Conservation (phyloP, 2,113 vertebrate species). For the Cinclus mexicanus region DNA sequence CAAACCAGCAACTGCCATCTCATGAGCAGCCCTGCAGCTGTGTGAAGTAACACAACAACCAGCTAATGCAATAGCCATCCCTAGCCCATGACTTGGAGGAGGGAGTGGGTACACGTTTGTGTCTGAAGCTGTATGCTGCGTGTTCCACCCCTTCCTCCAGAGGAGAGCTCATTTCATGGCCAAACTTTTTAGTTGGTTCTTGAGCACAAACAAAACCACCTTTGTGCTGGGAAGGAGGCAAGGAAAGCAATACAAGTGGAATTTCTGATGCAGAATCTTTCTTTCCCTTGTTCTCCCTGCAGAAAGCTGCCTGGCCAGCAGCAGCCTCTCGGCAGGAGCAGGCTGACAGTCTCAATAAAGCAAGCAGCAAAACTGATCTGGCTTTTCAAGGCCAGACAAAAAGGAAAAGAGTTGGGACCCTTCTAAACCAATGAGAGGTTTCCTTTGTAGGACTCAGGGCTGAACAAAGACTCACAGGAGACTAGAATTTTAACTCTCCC, state of each 20-base stretch:
- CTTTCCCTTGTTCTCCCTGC: background rate
- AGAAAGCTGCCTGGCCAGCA: constrained; percentile 7
- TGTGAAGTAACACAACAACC: background rate
- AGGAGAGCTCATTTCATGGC: constrained; percentile 10
- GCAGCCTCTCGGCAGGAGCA: background rate
- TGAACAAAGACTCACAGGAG: background rate
- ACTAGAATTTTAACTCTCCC: constrained; percentile 11
- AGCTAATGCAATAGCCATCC: background rate
- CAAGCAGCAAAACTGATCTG: background rate
- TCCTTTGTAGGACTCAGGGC: constrained; percentile 10
- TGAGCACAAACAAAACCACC: constrained; percentile 52
- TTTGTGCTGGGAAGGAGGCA: constrained; percentile 28
- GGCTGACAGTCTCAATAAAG: constrained; percentile 43
- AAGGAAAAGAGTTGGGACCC: background rate
- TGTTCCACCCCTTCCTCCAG: background rate
- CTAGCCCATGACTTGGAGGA: background rate
- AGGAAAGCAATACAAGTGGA: constrained; percentile 1
- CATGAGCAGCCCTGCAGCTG: background rate
- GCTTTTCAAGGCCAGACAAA: constrained; percentile 42
- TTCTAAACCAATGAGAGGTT: background rate
- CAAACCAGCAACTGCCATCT: background rate
- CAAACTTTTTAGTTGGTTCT: constrained; percentile 21
- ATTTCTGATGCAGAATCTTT: constrained; percentile 27
- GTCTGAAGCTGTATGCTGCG: background rate
- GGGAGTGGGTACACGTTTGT: background rate